Base-by-base conservation (phyloP, 2,113 vertebrate genomes). In the Hoplias malabaricus region DNA sequence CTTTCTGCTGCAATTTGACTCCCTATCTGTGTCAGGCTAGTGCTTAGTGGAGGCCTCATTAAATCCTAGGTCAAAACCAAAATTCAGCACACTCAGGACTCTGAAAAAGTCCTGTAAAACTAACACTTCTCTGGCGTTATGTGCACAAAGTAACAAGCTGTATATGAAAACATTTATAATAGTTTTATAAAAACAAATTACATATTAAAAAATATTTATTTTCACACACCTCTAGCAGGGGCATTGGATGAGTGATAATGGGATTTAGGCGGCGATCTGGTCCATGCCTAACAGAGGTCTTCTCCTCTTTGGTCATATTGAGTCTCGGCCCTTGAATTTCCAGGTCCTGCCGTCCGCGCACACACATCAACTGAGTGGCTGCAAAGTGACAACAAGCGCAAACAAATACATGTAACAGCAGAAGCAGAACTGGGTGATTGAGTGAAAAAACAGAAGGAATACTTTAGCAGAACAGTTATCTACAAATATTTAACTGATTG, bases 271-370 rank as follows among this genome's bases (percentile, higher is more conserved):
- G 95, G 12, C 92, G 91, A 86, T 99, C 98, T 0, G 94, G 92
- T 73, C 96, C 96, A 33, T 98, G 95, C 70, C 88, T 93, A 80
- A 99, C 93, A 0, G 92, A 93, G 3, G 96, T 98, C 91, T 99
- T 99, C 77, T 99, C 96, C 84, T 98, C 97, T 88, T 99, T 99
- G 83, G 96, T 99, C 86, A 90, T 90, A 87, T 99, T 99, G 69
- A 99, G 94, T 31, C 98, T 92, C 77, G 94, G 96, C 6, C 98
- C 98, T 79, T 93, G 95, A 79, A 99, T 98, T 90, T 98, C 96
- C 85, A 99, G 92, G 80, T 99, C 95, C 86, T 99, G 97, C 56
- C 90, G 93, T 46, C 98, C 98, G 69, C 94, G 90, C 48, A 99
- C 96, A 84, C 90, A 93, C 85, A 96, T 89, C 3, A 90, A 85